Base-by-base conservation (phyloP, 2,797 vertebrate genomes). In the Lophius americanus region DNA sequence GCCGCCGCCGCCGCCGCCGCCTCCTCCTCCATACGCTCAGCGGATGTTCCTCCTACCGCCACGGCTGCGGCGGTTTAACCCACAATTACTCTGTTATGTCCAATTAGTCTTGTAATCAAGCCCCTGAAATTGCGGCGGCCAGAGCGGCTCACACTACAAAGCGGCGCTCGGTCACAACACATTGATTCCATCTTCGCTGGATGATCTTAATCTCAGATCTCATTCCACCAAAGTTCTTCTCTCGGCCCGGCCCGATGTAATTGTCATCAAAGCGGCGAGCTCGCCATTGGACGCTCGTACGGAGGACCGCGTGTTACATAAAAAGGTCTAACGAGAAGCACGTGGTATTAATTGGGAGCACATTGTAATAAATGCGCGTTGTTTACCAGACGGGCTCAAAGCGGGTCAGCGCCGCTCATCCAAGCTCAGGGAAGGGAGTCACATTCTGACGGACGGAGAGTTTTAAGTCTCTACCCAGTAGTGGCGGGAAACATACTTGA, bases 81-180 rank as follows among this genome's bases (percentile, higher is more conserved):
- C 74, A 78, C 86, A 86, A 89, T 90, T 87, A 85, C 68, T 85
- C 81, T 82, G 88, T 85, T 90, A 80, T 83, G 86, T 92, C 83
- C 88, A 90, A 92, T 93, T 92, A 91, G 89, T 76, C 78, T 60
- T 76, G 83, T 90, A 91, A 92, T 92, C 88, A 91, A 35, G 54
- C 69, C 44, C 57, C 37, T 50, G 79, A 89, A 87, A 91, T 89
- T 89, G 81, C 79, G n/a, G 73, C 82, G 55, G 82, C 87, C 80
- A 86, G 85, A 57, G 57, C 69, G 84, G 81, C 79, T 85, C 73
- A 82, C 60, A 77, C 81, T 84, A 85, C 85, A 90, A 90, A 88
- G 85, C 62, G 51, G 64, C 47, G 32, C 77, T 70, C 64, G 50
- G 23, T 85, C 84, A 78, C 75, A 90, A 85, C 89, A 89, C 81